Percentiles rank a stretch among this genome's conserved stretches.
phyloP scores from a whole-genome alignment of 2,888 invertebrate genomes.

The Miltochrista miniata region DNA sequence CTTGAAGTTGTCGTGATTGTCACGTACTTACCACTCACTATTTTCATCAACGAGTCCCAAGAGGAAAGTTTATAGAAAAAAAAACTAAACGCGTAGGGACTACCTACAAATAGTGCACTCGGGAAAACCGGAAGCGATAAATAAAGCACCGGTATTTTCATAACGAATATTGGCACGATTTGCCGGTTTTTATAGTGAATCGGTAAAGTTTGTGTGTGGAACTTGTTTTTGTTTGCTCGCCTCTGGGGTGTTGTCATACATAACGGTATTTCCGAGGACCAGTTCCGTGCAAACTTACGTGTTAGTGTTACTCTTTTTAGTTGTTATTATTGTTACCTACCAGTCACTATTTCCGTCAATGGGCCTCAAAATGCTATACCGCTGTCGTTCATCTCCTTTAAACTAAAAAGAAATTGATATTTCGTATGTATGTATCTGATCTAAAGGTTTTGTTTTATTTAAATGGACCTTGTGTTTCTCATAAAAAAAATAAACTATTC shows the following conservation, averaged over 20 bases:
- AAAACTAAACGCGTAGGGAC: too few species aligned
- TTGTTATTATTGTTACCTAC: constrained; percentile 24
- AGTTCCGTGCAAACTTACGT: constrained; percentile 22
- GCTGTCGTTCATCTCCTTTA: constrained; percentile 3
- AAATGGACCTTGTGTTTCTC: too few species aligned
- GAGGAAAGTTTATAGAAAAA: too few species aligned
- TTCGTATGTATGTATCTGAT: not conserved
- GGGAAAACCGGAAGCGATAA: constrained; percentile 30
- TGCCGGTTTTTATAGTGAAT: constrained; percentile 38
- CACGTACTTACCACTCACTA: constrained; percentile 22
- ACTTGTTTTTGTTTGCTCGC: constrained; percentile 21
- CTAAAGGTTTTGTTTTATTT: too few species aligned
- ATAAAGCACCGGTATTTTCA: constrained; percentile 32
- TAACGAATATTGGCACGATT: constrained; percentile 31
- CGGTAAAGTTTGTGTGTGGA: constrained; percentile 28
- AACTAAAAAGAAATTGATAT: constrained; percentile 6
- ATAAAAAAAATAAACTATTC: too few species aligned
- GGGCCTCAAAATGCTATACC: not conserved
- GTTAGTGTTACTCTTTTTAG: constrained; percentile 11
- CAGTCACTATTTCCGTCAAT: constrained; percentile 7
- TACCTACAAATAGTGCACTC: too few species aligned
- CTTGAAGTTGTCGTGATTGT: constrained; percentile 13
- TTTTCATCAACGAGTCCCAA: constrained; percentile 2
- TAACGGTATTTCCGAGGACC: constrained; percentile 19
- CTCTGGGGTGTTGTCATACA: too few species aligned